Base-by-base conservation (phyloP, 2,113 vertebrate genomes). In the Chionomys nivalis region DNA sequence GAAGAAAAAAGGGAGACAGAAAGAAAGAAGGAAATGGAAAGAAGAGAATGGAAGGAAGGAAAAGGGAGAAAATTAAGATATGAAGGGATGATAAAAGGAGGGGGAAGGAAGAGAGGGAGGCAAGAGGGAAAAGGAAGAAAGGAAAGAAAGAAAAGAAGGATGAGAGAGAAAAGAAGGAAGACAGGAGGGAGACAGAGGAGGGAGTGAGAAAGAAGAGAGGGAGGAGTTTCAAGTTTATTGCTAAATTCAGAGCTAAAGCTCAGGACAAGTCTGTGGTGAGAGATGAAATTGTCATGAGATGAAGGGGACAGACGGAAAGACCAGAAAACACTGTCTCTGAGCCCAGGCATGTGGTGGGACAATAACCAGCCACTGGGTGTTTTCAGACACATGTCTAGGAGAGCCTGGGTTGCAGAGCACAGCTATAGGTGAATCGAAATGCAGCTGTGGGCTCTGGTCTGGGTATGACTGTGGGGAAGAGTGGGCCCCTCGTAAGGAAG, bases 381-480 rank as follows among this genome's bases (percentile, higher is more conserved):
- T 2, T 1, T 3, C 70, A 58, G 63, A 83, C 33, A 17, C 14
- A 3, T n/a, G 23, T 6, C 17, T 0, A 3, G 2, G n/a, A 11
- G 28, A 63, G n/a, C 36, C 61, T 11, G 68, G 58, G 2, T 3
- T 47, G 23, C 68, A 36, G 39, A 68, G n/a, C 4, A 14, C 39
- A 17, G 14, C 63, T 44, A 13, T 7, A 2, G 0, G 0, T 19
- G n/a, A 72, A n/a, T 75, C 1, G 0, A 63, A 2, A 61, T 36
- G 12, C 4, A 17, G 16, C 5, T 8, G 0, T 5, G 31, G 13
- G 47, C 24, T 8, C 14, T 13, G 5, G 44, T 19, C 8, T 6
- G 1, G 7, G 17, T 16, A 7, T 65, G 4, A 76, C 31, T 13
- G 7, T 28, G 11, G 14, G 1, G 24, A 26, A 55, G 85, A 47